A percentile compares a stretch with the other conserved stretches of the same genome.
Conservation (phyloP, 2,113 vertebrate species). For the Macheiramphus alcinus region DNA sequence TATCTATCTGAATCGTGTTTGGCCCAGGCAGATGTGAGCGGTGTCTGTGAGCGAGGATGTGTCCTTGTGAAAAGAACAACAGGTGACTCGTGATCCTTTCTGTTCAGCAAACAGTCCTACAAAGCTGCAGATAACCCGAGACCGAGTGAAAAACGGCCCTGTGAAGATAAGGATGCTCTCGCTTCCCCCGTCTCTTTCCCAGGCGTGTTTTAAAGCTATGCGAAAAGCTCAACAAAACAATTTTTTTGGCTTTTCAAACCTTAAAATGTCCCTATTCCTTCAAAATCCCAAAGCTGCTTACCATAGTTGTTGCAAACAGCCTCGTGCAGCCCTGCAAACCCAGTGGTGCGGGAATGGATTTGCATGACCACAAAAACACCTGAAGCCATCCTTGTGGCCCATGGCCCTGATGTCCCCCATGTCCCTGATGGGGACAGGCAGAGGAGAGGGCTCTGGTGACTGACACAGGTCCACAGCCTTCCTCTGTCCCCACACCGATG, state of each 20-base stretch:
- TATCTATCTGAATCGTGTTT: background rate
- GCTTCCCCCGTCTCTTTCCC: background rate
- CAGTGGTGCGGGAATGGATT: background rate
- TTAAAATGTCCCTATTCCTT: background rate
- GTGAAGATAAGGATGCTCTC: constrained; percentile 1
- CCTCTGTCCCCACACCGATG: background rate
- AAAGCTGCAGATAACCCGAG: background rate
- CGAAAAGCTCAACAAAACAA: background rate
- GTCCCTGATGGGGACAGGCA: background rate
- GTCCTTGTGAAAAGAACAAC: constrained; percentile 25
- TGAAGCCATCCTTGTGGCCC: background rate
- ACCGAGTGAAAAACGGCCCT: background rate
- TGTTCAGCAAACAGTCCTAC: background rate
- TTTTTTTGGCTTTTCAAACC: background rate
- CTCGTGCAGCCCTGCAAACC: background rate
- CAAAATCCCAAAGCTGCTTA: background rate
- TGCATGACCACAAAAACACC: background rate
- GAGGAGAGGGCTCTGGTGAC: background rate
- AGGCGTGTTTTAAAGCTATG: background rate
- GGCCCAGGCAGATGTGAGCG: background rate
- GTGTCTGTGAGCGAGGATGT: background rate
- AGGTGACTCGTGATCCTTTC: background rate
- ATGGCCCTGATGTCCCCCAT: background rate
- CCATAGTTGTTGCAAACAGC: background rate
- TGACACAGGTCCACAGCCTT: background rate